Evolutionary conservation across 2,113 vertebrate genomes (phyloP).

Genomic region (Colaptes auratus): DNA sequence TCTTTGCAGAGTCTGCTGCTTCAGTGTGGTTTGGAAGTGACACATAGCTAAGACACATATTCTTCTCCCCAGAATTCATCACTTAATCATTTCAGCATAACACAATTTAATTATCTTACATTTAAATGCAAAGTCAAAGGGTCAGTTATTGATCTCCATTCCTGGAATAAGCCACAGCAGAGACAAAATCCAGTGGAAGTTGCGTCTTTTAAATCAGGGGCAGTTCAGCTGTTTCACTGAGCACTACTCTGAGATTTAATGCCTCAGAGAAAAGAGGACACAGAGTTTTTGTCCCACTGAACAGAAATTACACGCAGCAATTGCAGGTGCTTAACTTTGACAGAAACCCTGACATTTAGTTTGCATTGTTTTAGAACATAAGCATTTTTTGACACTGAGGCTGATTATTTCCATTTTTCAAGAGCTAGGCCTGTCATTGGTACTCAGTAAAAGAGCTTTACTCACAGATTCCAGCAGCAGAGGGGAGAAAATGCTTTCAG

Average conservation of each 20-base stretch:
- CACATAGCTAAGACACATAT: background rate
- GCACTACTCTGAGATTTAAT: background rate
- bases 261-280: background rate
- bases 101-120: conserved; percentile 35
- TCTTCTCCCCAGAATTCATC: conserved; percentile 5
- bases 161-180: conserved; percentile 14
- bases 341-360: background rate
- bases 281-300: background rate
- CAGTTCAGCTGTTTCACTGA: background rate
- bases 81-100: conserved; percentile 21
- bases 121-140: conserved; percentile 17
- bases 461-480: background rate
- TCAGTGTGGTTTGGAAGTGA: background rate
- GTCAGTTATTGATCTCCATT: conserved; percentile 23
- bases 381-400: background rate
- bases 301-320: background rate
- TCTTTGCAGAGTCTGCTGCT: background rate
- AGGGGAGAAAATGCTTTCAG: background rate
- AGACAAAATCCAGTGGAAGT: conserved; percentile 31
- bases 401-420: background rate
- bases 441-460: background rate
- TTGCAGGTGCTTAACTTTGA: background rate
- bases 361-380: background rate
- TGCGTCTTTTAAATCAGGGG: background rate
- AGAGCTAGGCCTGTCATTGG: background rate